phyloP scores from a whole-genome alignment of 1,140 invertebrate species.

The Drosophila kurseongensis region DNA sequence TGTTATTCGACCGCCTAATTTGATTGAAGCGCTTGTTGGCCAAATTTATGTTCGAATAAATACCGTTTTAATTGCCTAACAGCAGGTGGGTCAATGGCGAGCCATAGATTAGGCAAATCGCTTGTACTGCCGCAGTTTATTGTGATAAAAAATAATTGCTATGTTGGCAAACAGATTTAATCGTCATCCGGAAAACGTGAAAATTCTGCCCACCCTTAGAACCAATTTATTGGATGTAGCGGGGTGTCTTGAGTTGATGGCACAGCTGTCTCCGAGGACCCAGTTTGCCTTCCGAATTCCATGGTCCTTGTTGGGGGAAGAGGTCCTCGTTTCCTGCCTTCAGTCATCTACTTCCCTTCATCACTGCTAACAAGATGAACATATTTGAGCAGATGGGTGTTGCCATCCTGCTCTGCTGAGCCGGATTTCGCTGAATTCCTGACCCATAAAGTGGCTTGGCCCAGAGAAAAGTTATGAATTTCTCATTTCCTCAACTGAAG shows the following conservation, averaged over 20 bases:
- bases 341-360: conserved; percentile 23
- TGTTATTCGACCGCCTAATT: conserved; percentile 37
- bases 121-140: conserved; percentile 1
- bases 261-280: conserved; percentile 6
- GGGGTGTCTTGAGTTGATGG: conserved; percentile 7
- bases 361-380: conserved; percentile 27
- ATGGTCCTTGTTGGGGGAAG: conserved; percentile 8
- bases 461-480: conserved; percentile 34
- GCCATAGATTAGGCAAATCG: conserved; percentile 6
- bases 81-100: conserved; percentile 28
- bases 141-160: conserved; percentile 39
- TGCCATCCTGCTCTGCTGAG: conserved; percentile 1
- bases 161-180: conserved; percentile 29
- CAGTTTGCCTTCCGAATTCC: conserved; percentile 20
- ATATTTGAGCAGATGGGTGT: conserved; percentile 29
- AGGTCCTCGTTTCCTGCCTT: conserved; percentile 36
- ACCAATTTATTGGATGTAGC: conserved; percentile 14
- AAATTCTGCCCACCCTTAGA: neutral
- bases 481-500: conserved; percentile 29
- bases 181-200: conserved; percentile 17
- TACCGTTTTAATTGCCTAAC: conserved; percentile 53
- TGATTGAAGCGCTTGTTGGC: conserved; percentile 57
- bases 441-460: conserved; percentile 9
- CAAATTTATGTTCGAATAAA: conserved; percentile 62
- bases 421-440: conserved; percentile 33